Conservation (phyloP, 2,888 invertebrate genomes). For the Lutraria lutraria region DNA sequence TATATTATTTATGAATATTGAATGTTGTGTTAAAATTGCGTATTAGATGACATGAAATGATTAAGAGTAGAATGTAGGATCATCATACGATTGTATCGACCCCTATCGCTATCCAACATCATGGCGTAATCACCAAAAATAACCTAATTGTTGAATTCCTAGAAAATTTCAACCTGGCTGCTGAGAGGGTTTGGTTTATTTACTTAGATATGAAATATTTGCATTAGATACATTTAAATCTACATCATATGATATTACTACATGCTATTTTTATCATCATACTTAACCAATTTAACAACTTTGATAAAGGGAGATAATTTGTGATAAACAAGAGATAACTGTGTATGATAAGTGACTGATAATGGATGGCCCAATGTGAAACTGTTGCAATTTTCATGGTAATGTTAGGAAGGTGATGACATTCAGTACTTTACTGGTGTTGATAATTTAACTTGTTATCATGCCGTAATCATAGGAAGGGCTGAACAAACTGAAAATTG, state of each 20-base stretch:
- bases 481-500: neutral
- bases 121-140: neutral
- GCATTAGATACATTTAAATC: neutral
- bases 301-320: constrained; percentile 37
- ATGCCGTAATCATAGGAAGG: constrained; percentile 5
- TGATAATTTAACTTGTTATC: constrained; percentile 30
- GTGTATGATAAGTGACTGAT: neutral
- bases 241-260: constrained; percentile 32
- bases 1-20: neutral
- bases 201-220: constrained; percentile 11
- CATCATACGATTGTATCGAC: neutral
- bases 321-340: constrained; percentile 34
- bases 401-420: constrained; percentile 43
- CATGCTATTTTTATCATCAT: neutral
- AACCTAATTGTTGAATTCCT: neutral
- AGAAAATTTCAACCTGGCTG: neutral
- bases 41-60: neutral
- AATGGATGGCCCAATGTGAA: neutral
- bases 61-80: neutral
- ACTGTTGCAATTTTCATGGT: constrained; percentile 9
- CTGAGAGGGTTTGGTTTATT: neutral
- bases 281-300: constrained; percentile 27
- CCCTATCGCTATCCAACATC: neutral
- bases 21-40: neutral
- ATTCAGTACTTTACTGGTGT: constrained; percentile 14